Evolutionary conservation across 2,797 vertebrate species (phyloP).

Genomic region (Babyrousa celebensis): DNA sequence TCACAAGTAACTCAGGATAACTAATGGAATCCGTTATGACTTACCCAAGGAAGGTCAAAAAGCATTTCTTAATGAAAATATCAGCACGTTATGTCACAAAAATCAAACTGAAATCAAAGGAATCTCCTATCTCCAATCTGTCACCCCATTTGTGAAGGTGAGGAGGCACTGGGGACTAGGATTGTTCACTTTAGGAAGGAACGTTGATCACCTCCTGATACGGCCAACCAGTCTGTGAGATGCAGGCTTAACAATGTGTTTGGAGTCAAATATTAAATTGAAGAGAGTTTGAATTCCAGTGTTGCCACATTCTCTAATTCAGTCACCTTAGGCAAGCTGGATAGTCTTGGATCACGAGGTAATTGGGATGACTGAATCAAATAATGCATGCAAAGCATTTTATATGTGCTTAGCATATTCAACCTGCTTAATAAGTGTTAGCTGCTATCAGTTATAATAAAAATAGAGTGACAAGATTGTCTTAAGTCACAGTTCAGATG

Average conservation of each 20-base stretch:
- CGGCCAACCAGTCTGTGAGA: not conserved
- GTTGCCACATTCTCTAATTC: not conserved
- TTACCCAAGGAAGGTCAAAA: not conserved
- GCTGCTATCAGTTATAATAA: conserved; percentile 53
- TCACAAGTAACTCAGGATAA: conserved; percentile 36
- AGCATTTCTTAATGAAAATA: conserved; percentile 53
- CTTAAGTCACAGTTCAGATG: conserved; percentile 60
- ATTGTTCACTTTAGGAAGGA: not conserved
- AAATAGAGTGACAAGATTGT: conserved; percentile 46
- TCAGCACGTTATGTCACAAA: not conserved
- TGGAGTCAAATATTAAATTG: not conserved
- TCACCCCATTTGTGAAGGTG: not conserved
- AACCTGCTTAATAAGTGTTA: not conserved
- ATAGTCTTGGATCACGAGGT: not conserved
- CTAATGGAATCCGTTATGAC: conserved; percentile 6
- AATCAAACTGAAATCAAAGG: conserved; percentile 51
- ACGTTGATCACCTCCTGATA: not conserved
- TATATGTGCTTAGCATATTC: not conserved
- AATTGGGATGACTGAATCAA: not conserved
- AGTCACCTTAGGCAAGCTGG: not conserved
- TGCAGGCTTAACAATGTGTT: not conserved
- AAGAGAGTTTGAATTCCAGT: conserved; percentile 7
- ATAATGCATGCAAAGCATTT: not conserved
- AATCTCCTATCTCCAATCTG: not conserved
- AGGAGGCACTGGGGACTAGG: not conserved